Conservation (phyloP, 1,140 invertebrate genomes). For the Pachyrhynchus sulphureomaculatus region DNA sequence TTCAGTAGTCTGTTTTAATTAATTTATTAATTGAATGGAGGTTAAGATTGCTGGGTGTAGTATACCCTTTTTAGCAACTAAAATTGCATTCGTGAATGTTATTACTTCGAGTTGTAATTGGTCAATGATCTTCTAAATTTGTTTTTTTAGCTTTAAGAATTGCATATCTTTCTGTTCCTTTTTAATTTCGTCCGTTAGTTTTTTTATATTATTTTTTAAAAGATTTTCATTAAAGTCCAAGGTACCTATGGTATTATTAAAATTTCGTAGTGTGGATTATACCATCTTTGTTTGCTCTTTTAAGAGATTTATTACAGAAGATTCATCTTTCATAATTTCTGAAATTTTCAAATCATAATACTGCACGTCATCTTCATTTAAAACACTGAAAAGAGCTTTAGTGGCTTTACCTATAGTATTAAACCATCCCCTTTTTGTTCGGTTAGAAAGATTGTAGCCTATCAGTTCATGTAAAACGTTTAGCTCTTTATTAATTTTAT, state of each 20-base stretch:
- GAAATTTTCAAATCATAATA: neutral
- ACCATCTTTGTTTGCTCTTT: no score
- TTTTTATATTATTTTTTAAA: neutral
- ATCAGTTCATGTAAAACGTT: neutral
- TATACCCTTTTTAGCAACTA: no score
- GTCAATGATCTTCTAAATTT: neutral
- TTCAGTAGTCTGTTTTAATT: no score
- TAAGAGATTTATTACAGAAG: no score
- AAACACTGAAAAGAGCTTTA: constrained; percentile 1
- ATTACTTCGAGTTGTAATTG: constrained; percentile 2
- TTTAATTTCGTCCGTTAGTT: neutral
- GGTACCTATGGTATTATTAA: neutral
- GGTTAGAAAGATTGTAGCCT: neutral
- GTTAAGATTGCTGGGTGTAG: no score
- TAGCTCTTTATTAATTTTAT: neutral
- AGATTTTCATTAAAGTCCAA: no score
- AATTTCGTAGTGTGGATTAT: no score
- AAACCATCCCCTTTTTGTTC: neutral
- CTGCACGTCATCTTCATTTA: no score
- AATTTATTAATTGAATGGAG: no score
- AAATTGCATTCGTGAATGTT: neutral
- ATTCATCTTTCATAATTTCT: no score
- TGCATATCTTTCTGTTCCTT: no score
- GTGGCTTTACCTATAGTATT: neutral
- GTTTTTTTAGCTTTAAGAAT: neutral